phyloP scores from a whole-genome alignment of 2,888 invertebrate genomes.

The Ectemnius cavifrons region DNA sequence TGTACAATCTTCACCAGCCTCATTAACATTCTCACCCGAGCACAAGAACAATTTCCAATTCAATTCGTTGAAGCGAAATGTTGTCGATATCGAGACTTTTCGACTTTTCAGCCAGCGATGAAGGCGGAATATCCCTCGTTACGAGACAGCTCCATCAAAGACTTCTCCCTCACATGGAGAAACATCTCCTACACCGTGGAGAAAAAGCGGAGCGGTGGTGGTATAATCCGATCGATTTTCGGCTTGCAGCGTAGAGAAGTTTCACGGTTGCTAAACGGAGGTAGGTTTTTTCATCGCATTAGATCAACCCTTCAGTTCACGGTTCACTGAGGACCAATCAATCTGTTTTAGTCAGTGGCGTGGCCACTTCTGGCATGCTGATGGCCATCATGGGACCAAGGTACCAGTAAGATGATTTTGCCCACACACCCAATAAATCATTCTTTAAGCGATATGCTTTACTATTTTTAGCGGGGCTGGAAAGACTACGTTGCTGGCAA shows the following conservation, averaged over 20 bases:
- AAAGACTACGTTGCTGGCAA: conserved; percentile 87
- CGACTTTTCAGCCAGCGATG: conserved; percentile 25
- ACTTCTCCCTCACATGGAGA: conserved; percentile 62
- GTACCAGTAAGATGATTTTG: conserved; percentile 74
- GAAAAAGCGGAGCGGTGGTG: conserved; percentile 53
- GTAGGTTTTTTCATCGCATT: conserved; percentile 67
- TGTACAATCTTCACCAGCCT: conserved; percentile 8
- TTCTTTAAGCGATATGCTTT: neutral
- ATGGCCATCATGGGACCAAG: conserved; percentile 88
- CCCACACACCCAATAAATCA: neutral
- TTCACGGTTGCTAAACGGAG: conserved; percentile 80
- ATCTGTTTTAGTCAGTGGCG: conserved; percentile 83
- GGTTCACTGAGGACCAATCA: neutral
- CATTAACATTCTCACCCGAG: conserved; percentile 3
- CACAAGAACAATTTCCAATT: neutral
- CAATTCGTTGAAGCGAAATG: neutral
- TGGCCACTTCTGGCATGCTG: conserved; percentile 84
- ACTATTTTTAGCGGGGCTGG: conserved; percentile 84
- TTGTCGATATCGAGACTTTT: neutral
- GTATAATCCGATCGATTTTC: conserved; percentile 77
- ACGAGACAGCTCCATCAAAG: neutral
- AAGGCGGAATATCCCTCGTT: conserved; percentile 6
- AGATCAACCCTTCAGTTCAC: neutral
- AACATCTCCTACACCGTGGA: conserved; percentile 65
- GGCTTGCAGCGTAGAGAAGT: conserved; percentile 79